phyloP scores from a whole-genome alignment of 1,140 invertebrate genomes.

The Neodiprion virginianus region DNA sequence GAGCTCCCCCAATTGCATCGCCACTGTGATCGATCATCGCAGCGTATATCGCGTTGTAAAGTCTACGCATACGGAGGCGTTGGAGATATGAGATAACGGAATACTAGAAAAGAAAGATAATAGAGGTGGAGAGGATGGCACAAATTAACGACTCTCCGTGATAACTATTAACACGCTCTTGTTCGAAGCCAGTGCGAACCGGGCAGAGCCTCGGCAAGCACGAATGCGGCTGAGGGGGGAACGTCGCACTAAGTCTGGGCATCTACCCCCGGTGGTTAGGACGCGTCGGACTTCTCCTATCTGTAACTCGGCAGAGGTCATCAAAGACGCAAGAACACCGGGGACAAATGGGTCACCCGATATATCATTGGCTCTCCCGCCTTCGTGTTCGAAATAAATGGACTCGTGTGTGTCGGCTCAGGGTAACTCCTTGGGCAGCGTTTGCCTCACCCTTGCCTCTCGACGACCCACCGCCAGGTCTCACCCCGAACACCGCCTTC shows the following conservation, averaged over 20 bases:
- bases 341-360: conserved; percentile 42
- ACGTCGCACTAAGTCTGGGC: neutral
- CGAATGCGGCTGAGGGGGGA: too few species aligned
- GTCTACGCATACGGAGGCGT: conserved; percentile 11
- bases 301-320: neutral
- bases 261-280: neutral
- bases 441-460: conserved; percentile 17
- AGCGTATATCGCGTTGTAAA: neutral
- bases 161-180: neutral
- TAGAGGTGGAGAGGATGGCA: neutral
- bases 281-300: neutral
- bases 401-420: conserved; percentile 34
- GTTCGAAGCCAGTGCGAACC: too few species aligned
- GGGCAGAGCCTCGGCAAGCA: too few species aligned
- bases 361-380: conserved; percentile 32
- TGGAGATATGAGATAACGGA: conserved; percentile 10
- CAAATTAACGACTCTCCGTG: neutral
- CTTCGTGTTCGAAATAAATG: conserved; percentile 48
- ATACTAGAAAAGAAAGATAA: conserved; percentile 17
- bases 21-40: neutral
- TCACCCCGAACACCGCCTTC: neutral
- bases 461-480: neutral
- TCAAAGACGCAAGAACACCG: conserved; percentile 22
- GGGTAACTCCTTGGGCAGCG: conserved; percentile 36
- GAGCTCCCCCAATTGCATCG: neutral